phyloP scores from a whole-genome alignment of 2,888 invertebrate genomes.

The Macrosiphum euphorbiae region DNA sequence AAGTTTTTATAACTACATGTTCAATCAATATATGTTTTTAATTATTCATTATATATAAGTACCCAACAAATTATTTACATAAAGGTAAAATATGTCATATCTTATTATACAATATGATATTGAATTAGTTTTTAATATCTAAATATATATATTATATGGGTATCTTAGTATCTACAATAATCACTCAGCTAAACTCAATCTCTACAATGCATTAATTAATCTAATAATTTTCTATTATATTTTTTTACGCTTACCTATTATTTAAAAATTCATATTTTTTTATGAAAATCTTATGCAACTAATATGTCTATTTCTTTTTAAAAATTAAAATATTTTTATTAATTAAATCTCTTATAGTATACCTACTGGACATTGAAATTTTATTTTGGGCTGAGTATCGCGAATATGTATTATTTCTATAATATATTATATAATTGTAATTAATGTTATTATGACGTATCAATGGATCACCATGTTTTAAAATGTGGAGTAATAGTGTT shows the following conservation, averaged over 20 bases:
- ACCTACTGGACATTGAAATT: neutral
- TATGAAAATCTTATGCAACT: neutral
- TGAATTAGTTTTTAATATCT: neutral
- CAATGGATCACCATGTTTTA: neutral
- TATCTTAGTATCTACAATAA: neutral
- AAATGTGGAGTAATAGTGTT: neutral
- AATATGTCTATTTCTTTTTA: neutral
- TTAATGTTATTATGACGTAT: neutral
- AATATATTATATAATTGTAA: neutral
- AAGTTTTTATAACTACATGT: neutral
- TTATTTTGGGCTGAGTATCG: neutral
- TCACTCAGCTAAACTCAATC: neutral
- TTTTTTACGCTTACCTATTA: neutral
- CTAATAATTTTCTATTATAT: neutral
- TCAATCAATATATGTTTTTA: neutral
- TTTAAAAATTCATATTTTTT: neutral
- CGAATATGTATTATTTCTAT: neutral
- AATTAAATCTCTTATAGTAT: neutral
- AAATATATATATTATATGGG: neutral
- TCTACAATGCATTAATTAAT: neutral
- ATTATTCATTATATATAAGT: neutral
- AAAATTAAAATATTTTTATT: neutral
- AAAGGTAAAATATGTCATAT: neutral
- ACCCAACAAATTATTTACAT: neutral
- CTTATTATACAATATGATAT: neutral